Base-by-base conservation (phyloP, 2,888 invertebrate genomes). In the Nyleta sp. region DNA sequence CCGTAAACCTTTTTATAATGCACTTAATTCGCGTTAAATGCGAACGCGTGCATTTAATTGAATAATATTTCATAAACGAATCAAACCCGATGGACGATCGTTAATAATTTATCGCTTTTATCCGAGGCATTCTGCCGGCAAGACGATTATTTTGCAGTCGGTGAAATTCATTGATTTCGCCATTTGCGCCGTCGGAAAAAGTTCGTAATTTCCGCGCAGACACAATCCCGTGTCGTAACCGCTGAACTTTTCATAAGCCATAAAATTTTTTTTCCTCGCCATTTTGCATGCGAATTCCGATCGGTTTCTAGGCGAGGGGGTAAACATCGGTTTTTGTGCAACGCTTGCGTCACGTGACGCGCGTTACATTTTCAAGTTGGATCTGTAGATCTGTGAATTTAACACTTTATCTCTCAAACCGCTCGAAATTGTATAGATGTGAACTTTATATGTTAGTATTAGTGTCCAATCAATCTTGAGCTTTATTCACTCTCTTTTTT, bases 71-170 rank as follows among this genome's bases (percentile, higher is more conserved):
- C 18, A 17, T 42, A 57, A 57, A 46, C 22, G 28, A 24, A 13
- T 46, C 33, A 28, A 31, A 17, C 17, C 3, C 13, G 59, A 60
- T 46, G 8, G 20, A 31, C 44, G 59, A 20, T 20, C 46, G 18
- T 46, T 31, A 46, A 44, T 46, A 33, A 60, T 31, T 60, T 33
- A 33, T 60, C 13, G 20, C 46, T 20, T 60, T 33, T 33, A 38
- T 53, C 38, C 31, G 22, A 53, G n/a, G 20, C 20, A 13, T 20
- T 38, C 31, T 7, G 33, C 52, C 18, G 18, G 33, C 28, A 38
- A 53, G 35, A 38, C 20, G 38, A 31, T 38, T 17, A 31, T 50
- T 24, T 38, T n/a, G n/a, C 52, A 33, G 18, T 18, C 18, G 20
- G 53, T 18, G 53, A 53, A 38, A 53, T 18, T 53, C 53, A 53